Percentiles rank a stretch among this genome's conserved stretches.
These are phyloP conservation scores for Heteronetta atricapilla DNA, from an alignment of 2,113 vertebrate genomes.

Conservation along the genomic window DNA sequence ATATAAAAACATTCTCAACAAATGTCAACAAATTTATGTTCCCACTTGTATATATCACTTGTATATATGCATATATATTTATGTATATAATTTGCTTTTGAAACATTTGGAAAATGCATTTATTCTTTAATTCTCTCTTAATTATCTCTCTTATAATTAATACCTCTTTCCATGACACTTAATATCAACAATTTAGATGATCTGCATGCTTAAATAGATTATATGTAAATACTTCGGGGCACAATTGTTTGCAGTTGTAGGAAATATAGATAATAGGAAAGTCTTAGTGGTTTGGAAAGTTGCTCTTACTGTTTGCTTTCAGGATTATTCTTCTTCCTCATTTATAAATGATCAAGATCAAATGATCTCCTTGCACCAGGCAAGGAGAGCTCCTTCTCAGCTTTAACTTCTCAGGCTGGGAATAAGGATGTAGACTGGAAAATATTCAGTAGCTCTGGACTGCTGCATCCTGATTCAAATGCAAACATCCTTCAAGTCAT, in stretches of 20 bases:
- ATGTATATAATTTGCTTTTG: neutral
- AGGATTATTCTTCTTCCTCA: neutral
- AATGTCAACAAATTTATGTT: too few relatives aligned
- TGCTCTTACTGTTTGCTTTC: neutral
- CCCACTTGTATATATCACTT: too few relatives aligned
- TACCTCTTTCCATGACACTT: neutral
- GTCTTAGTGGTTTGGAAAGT: neutral
- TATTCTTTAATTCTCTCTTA: neutral
- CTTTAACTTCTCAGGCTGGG: neutral
- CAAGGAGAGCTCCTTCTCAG: neutral
- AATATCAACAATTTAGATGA: neutral
- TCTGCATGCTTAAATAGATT: neutral
- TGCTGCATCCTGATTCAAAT: neutral
- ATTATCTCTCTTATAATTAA: neutral
- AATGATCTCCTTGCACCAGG: too few relatives aligned
- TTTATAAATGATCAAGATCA: neutral
- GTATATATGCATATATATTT: too few relatives aligned
- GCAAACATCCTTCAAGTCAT: neutral
- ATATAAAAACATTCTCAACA: neutral
- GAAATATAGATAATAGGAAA: neutral
- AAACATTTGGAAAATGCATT: neutral
- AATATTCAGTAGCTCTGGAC: neutral
- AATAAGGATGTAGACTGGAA: neutral
- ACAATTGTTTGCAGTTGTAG: neutral
- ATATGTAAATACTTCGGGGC: neutral